Percentiles rank a stretch among this genome's conserved stretches.
phyloP scores from a whole-genome alignment of 2,888 invertebrate species.

The Phengaris alcon region DNA sequence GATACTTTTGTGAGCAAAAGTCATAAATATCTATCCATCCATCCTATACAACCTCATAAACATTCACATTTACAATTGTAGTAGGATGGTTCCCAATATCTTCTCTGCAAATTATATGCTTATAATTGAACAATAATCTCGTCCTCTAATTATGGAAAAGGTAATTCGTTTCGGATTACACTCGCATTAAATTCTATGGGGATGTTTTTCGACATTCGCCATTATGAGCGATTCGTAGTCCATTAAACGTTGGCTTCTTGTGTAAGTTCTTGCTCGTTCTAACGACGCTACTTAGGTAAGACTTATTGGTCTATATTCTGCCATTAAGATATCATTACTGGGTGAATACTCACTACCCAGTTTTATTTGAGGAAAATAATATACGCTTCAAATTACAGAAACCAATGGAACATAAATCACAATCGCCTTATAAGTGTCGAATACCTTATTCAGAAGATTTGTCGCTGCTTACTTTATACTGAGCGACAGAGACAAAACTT shows the following conservation, averaged over 20 bases:
- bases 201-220: slow-evolving; percentile 11
- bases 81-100: background rate
- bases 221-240: background rate
- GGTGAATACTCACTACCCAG: background rate
- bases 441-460: no score
- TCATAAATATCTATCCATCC: background rate
- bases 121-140: background rate
- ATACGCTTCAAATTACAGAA: background rate
- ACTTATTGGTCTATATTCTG: background rate
- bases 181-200: background rate
- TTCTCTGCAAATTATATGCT: background rate
- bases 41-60: no score
- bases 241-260: slow-evolving; percentile 13
- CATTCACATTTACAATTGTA: no score
- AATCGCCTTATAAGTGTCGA: no score
- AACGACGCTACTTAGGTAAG: background rate
- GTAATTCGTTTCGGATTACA: background rate
- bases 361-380: background rate
- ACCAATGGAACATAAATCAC: slow-evolving; percentile 19
- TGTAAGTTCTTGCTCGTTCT: background rate
- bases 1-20: no score
- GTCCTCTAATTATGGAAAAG: background rate
- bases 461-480: no score
- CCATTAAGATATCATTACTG: background rate
- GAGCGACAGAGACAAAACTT: no score